phyloP scores from a whole-genome alignment of 1,140 invertebrate species.

The Oncopeltus fasciatus region DNA sequence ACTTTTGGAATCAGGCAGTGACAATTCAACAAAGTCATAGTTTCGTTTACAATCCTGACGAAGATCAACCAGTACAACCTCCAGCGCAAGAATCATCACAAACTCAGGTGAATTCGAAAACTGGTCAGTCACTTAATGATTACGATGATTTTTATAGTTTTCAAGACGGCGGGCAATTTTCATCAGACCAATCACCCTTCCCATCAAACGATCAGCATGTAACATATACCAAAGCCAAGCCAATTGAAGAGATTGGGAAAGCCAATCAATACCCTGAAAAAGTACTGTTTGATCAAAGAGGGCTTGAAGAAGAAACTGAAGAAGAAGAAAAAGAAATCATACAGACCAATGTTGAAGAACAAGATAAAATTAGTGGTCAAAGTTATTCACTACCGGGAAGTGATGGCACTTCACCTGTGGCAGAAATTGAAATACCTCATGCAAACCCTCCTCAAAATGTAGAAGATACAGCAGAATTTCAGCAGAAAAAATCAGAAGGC shows the following conservation, averaged over 20 bases:
- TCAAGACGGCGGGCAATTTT: neutral
- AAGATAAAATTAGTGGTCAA: neutral
- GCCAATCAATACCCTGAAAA: neutral
- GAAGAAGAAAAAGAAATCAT: neutral
- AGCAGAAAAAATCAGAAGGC: no score
- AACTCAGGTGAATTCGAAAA: neutral
- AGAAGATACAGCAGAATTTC: no score
- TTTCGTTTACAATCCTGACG: conserved; percentile 21
- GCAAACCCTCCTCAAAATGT: no score
- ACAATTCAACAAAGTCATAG: conserved; percentile 25
- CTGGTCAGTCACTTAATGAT: conserved; percentile 1
- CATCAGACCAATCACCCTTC: conserved; percentile 20
- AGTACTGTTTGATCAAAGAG: neutral
- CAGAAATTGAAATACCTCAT: no score
- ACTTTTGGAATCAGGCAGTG: conserved; percentile 25
- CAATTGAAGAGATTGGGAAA: neutral
- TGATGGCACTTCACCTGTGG: no score
- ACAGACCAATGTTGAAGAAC: neutral
- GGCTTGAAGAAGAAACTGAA: neutral
- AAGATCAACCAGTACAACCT: neutral
- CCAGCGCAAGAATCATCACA: neutral
- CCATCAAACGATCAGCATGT: conserved; percentile 20
- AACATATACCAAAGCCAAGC: neutral
- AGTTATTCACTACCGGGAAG: neutral
- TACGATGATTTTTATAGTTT: conserved; percentile 18